Evolutionary conservation across 2,113 vertebrate species (phyloP).

Genomic region (human (Homo sapiens)): GRCh38 chr2:101500501-101501000

Average conservation of each 20-base stretch:
- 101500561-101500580: background rate
- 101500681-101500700: background rate
- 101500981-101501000: background rate
- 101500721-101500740: background rate
- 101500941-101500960: background rate
- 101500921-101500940: background rate
- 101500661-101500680: background rate
- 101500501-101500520: background rate
- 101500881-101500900: background rate
- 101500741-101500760: background rate
- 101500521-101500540: background rate
- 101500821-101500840: background rate
- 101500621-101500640: background rate
- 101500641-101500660: background rate
- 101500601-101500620: background rate
- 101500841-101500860: background rate
- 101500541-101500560: conserved; percentile 53
- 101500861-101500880: background rate
- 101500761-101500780: background rate
- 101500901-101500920: background rate
- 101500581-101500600: background rate
- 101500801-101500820: background rate
- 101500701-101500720: background rate
- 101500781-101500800: background rate
- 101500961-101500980: background rate